phyloP scores from a whole-genome alignment of 2,888 invertebrate genomes.

The Encarsia formosa region DNA sequence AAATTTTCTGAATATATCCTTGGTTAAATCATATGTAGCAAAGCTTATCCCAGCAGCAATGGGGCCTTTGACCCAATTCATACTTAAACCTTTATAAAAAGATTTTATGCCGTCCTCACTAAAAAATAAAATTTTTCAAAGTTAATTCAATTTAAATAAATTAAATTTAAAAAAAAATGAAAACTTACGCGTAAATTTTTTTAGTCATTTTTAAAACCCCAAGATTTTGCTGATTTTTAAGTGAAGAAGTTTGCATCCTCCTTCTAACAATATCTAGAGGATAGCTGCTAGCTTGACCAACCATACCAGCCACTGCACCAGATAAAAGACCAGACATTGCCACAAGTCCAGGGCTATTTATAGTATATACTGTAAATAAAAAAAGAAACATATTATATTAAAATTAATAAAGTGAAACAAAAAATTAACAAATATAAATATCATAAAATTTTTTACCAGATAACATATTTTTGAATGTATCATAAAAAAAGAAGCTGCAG shows the following conservation, averaged over 20 bases:
- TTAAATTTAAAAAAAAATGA: not conserved
- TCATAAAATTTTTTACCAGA: slow-evolving; percentile 62
- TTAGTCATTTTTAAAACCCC: slow-evolving; percentile 65
- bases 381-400: slow-evolving; percentile 8
- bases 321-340: slow-evolving; percentile 69
- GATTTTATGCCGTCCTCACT: slow-evolving; percentile 88
- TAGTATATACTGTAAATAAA: slow-evolving; percentile 39
- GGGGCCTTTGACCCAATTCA: slow-evolving; percentile 98
- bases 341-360: slow-evolving; percentile 41
- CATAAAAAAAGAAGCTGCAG: slow-evolving; percentile 95
- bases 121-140: slow-evolving; percentile 36
- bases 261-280: slow-evolving; percentile 90
- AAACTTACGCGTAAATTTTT: slow-evolving; percentile 66
- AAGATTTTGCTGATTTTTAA: slow-evolving; percentile 53
- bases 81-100: slow-evolving; percentile 96
- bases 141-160: not conserved
- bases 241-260: slow-evolving; percentile 64
- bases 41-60: slow-evolving; percentile 93
- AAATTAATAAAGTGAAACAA: not conserved
- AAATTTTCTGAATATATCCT: slow-evolving; percentile 57
- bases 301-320: slow-evolving; percentile 87
- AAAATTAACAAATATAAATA: not conserved
- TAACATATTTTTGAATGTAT: slow-evolving; percentile 80
- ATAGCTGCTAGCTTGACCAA: slow-evolving; percentile 94
- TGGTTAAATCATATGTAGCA: slow-evolving; percentile 84